Conservation (phyloP, 2,113 vertebrate genomes). For the Harpagus bidentatus region DNA sequence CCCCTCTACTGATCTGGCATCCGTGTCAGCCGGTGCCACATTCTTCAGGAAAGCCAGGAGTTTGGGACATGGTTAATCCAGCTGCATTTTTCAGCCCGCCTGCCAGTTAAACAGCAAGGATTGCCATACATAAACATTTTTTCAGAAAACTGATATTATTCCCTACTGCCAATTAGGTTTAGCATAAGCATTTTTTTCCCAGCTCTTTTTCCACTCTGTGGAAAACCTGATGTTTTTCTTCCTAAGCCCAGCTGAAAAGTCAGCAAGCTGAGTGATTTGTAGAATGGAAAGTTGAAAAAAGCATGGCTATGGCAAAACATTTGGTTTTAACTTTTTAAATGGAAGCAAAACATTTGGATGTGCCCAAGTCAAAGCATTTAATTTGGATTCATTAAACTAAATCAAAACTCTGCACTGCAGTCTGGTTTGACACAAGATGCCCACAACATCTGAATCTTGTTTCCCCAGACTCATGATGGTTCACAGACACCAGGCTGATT, state of each 20-base stretch:
- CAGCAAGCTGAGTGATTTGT: background rate
- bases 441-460: background rate
- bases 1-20: background rate
- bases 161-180: background rate
- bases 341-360: background rate
- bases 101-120: background rate
- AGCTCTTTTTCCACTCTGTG: background rate
- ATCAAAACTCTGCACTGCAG: background rate
- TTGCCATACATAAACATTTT: background rate
- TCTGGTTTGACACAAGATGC: background rate
- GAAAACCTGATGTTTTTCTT: conserved; percentile 4
- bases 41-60: background rate
- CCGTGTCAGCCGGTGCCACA: fast-evolving
- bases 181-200: background rate
- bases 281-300: background rate
- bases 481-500: background rate
- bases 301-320: background rate
- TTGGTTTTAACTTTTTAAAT: background rate
- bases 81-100: background rate
- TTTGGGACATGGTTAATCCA: background rate
- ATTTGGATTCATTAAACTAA: background rate
- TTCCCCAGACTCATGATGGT: background rate
- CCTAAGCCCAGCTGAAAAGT: background rate
- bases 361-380: background rate
- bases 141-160: background rate